A percentile compares a stretch with the other conserved stretches of the same genome.
Evolutionary conservation across 2,888 invertebrate species (phyloP).

Genomic region (Hymenopus coronatus): DNA sequence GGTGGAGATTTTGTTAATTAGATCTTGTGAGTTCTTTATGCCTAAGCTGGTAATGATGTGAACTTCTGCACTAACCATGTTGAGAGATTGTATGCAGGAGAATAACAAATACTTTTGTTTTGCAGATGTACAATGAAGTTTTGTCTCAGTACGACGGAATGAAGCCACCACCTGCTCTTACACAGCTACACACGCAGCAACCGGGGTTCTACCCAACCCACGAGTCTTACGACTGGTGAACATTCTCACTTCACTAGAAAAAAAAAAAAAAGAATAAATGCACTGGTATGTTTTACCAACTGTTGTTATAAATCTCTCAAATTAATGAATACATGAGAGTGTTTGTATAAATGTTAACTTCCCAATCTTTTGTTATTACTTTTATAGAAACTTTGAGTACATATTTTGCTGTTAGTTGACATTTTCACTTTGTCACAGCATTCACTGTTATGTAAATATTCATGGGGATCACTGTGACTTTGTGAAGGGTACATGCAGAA

Average conservation of each 20-base stretch:
- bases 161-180: constrained; percentile 43
- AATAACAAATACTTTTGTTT: neutral
- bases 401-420: no score
- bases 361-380: neutral
- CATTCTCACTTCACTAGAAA: neutral
- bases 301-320: neutral
- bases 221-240: constrained; percentile 47
- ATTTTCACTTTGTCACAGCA: no score
- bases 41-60: no score
- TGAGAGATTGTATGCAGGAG: no score
- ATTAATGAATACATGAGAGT: neutral
- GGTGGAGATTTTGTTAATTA: no score
- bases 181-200: constrained; percentile 47
- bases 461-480: no score
- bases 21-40: no score
- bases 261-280: neutral
- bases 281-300: neutral
- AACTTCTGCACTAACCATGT: no score
- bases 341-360: neutral
- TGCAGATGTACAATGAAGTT: constrained; percentile 39
- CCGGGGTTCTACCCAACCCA: constrained; percentile 43
- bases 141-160: constrained; percentile 41
- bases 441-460: no score
- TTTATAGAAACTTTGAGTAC: no score
- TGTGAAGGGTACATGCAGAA: no score